These are phyloP conservation scores for Hepsetus odoe DNA, from an alignment of 2,113 vertebrate genomes.

Conservation along the genomic window DNA sequence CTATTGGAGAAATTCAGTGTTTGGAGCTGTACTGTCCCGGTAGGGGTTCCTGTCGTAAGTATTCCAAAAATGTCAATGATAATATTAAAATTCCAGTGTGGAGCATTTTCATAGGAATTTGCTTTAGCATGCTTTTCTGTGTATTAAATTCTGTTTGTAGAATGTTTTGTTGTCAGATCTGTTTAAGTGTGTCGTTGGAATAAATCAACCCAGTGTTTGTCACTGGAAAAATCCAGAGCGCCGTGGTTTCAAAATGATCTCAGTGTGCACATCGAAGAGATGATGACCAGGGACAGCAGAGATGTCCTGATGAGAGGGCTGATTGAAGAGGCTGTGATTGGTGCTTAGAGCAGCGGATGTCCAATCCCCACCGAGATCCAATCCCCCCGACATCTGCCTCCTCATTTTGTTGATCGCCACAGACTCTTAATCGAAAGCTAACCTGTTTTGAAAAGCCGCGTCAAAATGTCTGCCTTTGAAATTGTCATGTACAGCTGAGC, in stretches of 20 bases:
- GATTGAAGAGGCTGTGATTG: slow-evolving; percentile 26
- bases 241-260: slow-evolving; percentile 1
- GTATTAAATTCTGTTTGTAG: too few relatives aligned
- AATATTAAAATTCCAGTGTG: too few relatives aligned
- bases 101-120: too few relatives aligned
- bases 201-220: not conserved
- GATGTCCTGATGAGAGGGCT: not conserved
- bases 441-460: slow-evolving; percentile 9
- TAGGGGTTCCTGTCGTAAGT: too few relatives aligned
- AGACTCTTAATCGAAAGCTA: slow-evolving; percentile 31
- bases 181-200: not conserved
- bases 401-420: slow-evolving; percentile 18
- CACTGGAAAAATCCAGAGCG: not conserved
- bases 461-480: slow-evolving; percentile 17
- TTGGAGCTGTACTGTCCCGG: not conserved
- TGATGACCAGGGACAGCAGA: slow-evolving; percentile 20
- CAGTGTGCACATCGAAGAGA: not conserved
- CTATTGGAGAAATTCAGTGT: not conserved
- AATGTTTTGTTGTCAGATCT: too few relatives aligned
- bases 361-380: not conserved
- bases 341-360: slow-evolving; percentile 2
- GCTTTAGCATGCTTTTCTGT: too few relatives aligned
- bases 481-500: slow-evolving; percentile 9
- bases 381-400: slow-evolving; percentile 19
- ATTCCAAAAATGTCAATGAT: too few relatives aligned